These are phyloP conservation scores for Neocrepidodera transversa DNA, from an alignment of 2,888 invertebrate genomes.

Conservation along the genomic window DNA sequence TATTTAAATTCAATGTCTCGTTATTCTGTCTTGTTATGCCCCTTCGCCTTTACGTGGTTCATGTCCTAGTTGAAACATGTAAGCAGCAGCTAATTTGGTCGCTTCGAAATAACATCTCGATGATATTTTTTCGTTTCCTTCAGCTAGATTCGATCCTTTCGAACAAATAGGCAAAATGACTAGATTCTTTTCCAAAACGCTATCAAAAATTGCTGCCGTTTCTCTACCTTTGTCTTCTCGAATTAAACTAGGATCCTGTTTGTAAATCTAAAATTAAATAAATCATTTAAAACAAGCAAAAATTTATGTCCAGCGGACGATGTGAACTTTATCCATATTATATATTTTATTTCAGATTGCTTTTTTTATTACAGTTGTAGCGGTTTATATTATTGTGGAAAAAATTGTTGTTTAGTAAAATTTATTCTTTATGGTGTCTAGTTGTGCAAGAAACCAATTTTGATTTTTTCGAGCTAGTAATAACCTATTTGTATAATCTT, in stretches of 20 bases:
- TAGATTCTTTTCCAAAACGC: constrained; percentile 57
- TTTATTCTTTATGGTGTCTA: too few species aligned
- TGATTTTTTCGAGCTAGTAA: too few species aligned
- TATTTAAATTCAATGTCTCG: too few species aligned
- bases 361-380: not conserved
- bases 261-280: constrained; percentile 59
- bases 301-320: too few species aligned
- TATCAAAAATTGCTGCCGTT: constrained; percentile 56
- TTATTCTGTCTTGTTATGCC: too few species aligned
- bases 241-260: constrained; percentile 60
- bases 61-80: constrained; percentile 53
- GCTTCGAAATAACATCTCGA: constrained; percentile 59
- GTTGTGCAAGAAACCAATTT: too few species aligned
- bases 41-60: not conserved
- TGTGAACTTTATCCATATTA: too few species aligned
- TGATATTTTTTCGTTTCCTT: constrained; percentile 58
- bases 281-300: too few species aligned
- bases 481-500: too few species aligned
- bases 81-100: constrained; percentile 60
- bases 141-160: constrained; percentile 53
- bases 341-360: not conserved
- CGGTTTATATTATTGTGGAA: too few species aligned
- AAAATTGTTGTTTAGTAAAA: too few species aligned
- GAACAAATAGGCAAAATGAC: constrained; percentile 58
- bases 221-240: constrained; percentile 58